A percentile compares a stretch with the other conserved stretches of the same genome.
Conservation (phyloP, 1,140 invertebrate genomes). For the Macrostomum lignano region DNA sequence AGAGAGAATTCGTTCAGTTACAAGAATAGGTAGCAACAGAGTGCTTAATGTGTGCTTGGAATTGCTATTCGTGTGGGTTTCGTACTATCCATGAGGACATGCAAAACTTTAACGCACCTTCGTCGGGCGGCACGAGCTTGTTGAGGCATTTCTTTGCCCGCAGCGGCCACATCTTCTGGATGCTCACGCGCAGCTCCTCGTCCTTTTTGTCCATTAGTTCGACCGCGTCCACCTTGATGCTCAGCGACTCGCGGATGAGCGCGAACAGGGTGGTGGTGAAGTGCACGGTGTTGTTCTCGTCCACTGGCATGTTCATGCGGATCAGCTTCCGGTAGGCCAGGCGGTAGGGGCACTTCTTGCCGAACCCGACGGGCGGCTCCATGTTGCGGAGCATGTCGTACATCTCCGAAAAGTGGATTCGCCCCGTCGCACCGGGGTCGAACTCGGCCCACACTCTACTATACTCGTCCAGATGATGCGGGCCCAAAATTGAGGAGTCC, state of each 20-base stretch:
- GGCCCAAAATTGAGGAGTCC: constrained; percentile 90
- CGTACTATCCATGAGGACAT: too few relatives aligned
- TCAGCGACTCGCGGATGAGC: constrained; percentile 83
- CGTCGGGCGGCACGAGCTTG: constrained; percentile 61
- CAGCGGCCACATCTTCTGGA: constrained; percentile 82
- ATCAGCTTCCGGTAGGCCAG: constrained; percentile 94
- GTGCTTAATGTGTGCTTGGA: too few relatives aligned
- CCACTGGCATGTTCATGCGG: constrained; percentile 96
- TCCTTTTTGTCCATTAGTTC: constrained; percentile 98
- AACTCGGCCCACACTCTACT: constrained; percentile 97
- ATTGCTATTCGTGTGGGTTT: too few relatives aligned
- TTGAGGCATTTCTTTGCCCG: constrained; percentile 51
- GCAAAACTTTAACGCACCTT: constrained; percentile 33
- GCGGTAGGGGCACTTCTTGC: constrained; percentile 94
- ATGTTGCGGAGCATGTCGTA: constrained; percentile 99
- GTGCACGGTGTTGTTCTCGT: constrained; percentile 74
- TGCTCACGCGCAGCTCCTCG: constrained; percentile 71
- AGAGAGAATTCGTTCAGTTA: too few relatives aligned
- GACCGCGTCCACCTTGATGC: constrained; percentile 85
- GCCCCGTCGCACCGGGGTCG: constrained; percentile 94
- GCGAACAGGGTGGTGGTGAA: constrained; percentile 96
- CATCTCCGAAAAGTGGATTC: constrained; percentile 94
- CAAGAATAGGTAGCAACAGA: too few relatives aligned
- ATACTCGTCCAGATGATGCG: constrained; percentile 97
- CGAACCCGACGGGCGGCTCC: constrained; percentile 95